Percentiles rank a stretch among this genome's conserved stretches.
These are phyloP conservation scores for Pyrrhosoma nymphula DNA, from an alignment of 2,888 invertebrate species.

Conservation along the genomic window DNA sequence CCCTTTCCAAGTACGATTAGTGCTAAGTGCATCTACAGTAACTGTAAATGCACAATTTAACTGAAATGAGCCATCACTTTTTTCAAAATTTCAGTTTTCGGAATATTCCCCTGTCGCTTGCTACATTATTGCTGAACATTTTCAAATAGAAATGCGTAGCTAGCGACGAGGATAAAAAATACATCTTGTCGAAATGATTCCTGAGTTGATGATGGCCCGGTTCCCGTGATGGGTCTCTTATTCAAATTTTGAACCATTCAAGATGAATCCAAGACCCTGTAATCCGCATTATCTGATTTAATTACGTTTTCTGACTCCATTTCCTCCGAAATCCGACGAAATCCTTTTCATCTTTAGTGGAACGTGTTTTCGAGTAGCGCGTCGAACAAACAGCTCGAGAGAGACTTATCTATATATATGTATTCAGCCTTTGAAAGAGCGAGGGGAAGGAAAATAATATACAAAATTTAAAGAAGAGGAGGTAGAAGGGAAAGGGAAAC, in stretches of 20 bases:
- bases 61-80: too few relatives aligned
- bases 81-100: too few relatives aligned
- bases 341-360: background rate
- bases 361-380: slow-evolving; percentile 10
- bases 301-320: background rate
- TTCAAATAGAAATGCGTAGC: background rate
- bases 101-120: too few relatives aligned
- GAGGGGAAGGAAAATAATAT: background rate
- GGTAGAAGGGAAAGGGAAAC: background rate
- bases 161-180: background rate
- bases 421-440: background rate
- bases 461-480: background rate
- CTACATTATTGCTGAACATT: background rate
- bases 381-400: background rate
- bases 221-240: background rate
- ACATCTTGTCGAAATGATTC: background rate
- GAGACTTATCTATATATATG: background rate
- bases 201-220: background rate
- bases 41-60: too few relatives aligned
- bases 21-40: too few relatives aligned
- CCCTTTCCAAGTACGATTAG: too few relatives aligned
- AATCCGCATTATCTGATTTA: background rate
- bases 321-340: background rate
- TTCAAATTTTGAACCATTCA: background rate
- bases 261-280: background rate